Percentiles rank a stretch among this genome's conserved stretches.
These are phyloP conservation scores for Phyllotreta cruciferae DNA, from an alignment of 2,888 invertebrate species.

Conservation along the genomic window DNA sequence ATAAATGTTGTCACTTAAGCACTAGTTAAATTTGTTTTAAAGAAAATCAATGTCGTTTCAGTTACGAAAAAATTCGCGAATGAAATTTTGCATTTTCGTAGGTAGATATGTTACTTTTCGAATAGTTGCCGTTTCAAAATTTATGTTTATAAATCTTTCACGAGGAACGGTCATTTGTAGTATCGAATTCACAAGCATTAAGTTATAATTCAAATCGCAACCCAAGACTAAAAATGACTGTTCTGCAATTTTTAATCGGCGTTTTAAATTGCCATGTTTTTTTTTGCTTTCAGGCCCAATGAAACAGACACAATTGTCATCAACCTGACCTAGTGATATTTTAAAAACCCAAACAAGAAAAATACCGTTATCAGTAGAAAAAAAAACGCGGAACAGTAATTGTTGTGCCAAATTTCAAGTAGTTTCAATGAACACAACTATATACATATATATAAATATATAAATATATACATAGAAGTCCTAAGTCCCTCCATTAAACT, in stretches of 20 bases:
- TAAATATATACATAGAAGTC: slow-evolving; percentile 26
- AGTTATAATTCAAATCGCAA: too few relatives aligned
- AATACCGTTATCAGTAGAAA: slow-evolving; percentile 50
- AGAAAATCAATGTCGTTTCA: too few relatives aligned
- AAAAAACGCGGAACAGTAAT: slow-evolving; percentile 54
- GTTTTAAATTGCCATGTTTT: slow-evolving; percentile 37
- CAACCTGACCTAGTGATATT: slow-evolving; percentile 58
- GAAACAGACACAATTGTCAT: slow-evolving; percentile 59
- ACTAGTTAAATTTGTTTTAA: background rate
- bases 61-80: background rate
- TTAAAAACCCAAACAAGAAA: slow-evolving; percentile 51
- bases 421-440: slow-evolving; percentile 40
- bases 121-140: background rate
- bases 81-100: slow-evolving; percentile 10
- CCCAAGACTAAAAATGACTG: slow-evolving; percentile 13
- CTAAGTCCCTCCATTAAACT: slow-evolving; percentile 37
- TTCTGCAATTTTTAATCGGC: slow-evolving; percentile 19
- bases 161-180: too few relatives aligned
- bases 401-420: slow-evolving; percentile 59
- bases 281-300: slow-evolving; percentile 62
- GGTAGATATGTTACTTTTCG: slow-evolving; percentile 3
- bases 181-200: too few relatives aligned
- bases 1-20: slow-evolving; percentile 7
- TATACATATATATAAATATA: background rate
- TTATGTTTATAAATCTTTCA: too few relatives aligned